Percentiles rank a stretch among this genome's conserved stretches.
These are phyloP conservation scores for Micropoecilia bifurca DNA, from an alignment of 2,797 vertebrate species.

Conservation along the genomic window DNA sequence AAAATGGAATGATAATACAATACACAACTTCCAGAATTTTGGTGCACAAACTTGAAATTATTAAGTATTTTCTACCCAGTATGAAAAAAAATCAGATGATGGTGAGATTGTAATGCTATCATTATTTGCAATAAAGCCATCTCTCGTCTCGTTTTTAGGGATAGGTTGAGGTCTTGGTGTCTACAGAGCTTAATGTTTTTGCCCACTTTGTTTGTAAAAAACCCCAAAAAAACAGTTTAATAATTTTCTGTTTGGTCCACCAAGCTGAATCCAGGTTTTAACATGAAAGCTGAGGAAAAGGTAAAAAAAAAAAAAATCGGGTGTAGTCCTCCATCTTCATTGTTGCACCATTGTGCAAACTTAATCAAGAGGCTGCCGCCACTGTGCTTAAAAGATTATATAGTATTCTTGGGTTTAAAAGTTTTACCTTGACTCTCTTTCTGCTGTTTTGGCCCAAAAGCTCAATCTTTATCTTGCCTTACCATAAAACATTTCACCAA, in stretches of 20 bases:
- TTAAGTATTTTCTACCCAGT: background rate
- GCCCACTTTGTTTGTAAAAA: background rate
- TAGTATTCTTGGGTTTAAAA: background rate
- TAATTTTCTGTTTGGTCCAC: background rate
- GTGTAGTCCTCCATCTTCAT: background rate
- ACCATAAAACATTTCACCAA: background rate
- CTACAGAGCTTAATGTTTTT: background rate
- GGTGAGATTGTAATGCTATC: background rate
- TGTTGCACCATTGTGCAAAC: background rate
- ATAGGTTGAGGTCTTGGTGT: background rate
- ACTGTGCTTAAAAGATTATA: background rate
- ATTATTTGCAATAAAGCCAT: background rate
- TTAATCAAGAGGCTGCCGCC: background rate
- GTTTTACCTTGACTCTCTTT: background rate
- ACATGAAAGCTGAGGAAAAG: background rate
- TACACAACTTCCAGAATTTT: background rate
- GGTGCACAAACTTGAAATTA: background rate
- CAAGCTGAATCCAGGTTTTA: background rate
- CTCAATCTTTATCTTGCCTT: background rate
- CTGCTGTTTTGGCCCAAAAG: background rate
- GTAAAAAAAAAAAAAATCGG: background rate
- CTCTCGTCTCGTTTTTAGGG: background rate
- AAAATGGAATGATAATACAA: no score
- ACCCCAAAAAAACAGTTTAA: background rate
- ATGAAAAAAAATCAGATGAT: background rate